Evolutionary conservation across 1,140 invertebrate species (phyloP).

Genomic region (Stratiolaelaps scimitus): DNA sequence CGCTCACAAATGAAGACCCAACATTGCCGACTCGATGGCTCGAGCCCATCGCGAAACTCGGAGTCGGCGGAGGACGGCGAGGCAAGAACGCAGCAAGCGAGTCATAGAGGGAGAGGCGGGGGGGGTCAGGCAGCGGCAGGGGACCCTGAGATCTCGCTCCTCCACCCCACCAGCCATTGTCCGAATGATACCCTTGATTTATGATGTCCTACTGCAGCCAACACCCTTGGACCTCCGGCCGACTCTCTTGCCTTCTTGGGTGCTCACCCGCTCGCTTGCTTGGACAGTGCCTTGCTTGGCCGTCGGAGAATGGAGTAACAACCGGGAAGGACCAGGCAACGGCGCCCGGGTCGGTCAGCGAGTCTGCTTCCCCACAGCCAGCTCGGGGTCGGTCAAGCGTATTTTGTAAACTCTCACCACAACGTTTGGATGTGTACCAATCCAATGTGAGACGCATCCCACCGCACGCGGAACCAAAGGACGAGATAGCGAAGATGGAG

Average conservation of each 20-base stretch:
- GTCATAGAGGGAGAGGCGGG: no score
- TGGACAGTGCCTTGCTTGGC: neutral
- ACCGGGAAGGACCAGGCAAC: neutral
- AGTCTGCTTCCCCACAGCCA: neutral
- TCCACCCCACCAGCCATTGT: conserved; percentile 25
- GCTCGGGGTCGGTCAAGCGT: conserved; percentile 27
- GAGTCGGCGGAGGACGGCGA: no score
- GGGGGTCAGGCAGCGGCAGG: no score
- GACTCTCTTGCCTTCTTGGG: neutral
- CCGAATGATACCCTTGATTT: conserved; percentile 12
- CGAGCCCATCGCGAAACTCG: no score
- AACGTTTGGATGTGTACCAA: no score
- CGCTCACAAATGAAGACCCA: no score
- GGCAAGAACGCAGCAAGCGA: no score
- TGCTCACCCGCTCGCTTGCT: neutral
- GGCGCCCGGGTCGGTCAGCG: neutral
- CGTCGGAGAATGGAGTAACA: neutral
- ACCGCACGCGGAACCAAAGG: no score
- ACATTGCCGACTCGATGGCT: no score
- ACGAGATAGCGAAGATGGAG: no score
- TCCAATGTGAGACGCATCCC: no score
- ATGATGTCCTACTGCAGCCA: neutral
- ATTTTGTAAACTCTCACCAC: conserved; percentile 3
- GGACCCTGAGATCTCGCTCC: no score
- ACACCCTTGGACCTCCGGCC: neutral